These are phyloP conservation scores for Drosophila lini DNA, from an alignment of 1,140 invertebrate species.

Conservation along the genomic window DNA sequence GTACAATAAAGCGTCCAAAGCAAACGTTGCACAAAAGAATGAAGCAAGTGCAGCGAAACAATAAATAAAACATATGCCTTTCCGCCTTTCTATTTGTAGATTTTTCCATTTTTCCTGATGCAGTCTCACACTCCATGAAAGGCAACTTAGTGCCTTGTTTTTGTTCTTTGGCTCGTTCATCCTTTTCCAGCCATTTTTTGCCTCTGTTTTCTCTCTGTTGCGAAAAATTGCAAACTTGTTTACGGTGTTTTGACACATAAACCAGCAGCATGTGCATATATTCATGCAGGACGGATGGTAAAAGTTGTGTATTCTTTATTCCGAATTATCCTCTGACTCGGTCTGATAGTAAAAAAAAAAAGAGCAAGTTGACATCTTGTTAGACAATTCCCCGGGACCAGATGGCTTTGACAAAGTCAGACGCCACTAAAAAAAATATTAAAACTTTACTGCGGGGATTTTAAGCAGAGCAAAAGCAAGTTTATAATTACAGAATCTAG, in stretches of 20 bases:
- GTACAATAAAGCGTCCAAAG: conserved; percentile 48
- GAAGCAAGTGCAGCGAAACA: conserved; percentile 34
- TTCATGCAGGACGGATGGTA: conserved; percentile 12
- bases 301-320: conserved; percentile 19
- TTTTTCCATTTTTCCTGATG: neutral
- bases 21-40: conserved; percentile 23
- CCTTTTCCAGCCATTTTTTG: conserved; percentile 19
- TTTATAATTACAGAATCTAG: neutral
- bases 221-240: conserved; percentile 63
- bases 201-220: neutral
- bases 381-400: conserved; percentile 17
- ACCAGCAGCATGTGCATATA: conserved; percentile 39
- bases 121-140: conserved; percentile 19
- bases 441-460: neutral
- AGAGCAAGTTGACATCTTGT: conserved; percentile 23
- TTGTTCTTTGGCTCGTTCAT: conserved; percentile 14
- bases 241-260: conserved; percentile 56
- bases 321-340: conserved; percentile 21
- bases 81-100: conserved; percentile 6
- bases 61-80: conserved; percentile 61
- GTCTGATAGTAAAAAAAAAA: neutral
- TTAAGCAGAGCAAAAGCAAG: neutral
- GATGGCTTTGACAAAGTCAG: conserved; percentile 22
- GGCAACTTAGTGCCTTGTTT: conserved; percentile 30
- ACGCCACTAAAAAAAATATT: conserved; percentile 8